These are phyloP conservation scores for Poecilus cupreus DNA, from an alignment of 2,888 invertebrate genomes.

Conservation along the genomic window DNA sequence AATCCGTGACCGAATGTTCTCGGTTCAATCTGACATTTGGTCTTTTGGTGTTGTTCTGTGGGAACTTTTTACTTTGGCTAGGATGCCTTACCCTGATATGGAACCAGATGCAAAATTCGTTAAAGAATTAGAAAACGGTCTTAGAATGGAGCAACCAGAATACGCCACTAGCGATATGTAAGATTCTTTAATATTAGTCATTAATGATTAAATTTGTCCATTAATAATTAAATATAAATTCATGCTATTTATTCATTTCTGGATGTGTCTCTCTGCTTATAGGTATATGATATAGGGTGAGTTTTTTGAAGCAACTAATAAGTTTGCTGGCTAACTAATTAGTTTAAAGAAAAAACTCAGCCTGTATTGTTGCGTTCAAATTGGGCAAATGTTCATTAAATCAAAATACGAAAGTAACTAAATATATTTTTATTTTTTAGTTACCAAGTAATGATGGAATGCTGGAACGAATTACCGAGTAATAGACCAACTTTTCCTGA, in stretches of 20 bases:
- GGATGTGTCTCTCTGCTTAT: no score
- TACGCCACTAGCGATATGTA: slow-evolving; percentile 88
- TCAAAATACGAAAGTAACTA: neutral
- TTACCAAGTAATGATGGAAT: slow-evolving; percentile 88
- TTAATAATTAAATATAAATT: no score
- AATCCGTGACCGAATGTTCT: slow-evolving; percentile 91
- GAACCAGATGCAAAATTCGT: slow-evolving; percentile 83
- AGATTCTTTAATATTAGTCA: slow-evolving; percentile 63
- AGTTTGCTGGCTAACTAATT: no score
- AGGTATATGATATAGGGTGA: no score
- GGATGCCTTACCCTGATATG: slow-evolving; percentile 91
- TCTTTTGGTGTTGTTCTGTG: slow-evolving; percentile 92
- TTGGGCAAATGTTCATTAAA: no score
- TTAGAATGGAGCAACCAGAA: slow-evolving; percentile 90
- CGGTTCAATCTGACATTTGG: slow-evolving; percentile 97
- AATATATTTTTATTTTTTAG: slow-evolving; percentile 68
- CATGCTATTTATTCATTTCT: no score
- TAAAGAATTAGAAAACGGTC: slow-evolving; percentile 85
- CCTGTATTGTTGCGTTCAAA: no score
- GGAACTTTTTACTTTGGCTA: slow-evolving; percentile 91
- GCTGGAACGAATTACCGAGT: slow-evolving; percentile 89
- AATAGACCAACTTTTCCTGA: slow-evolving; percentile 86
- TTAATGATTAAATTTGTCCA: no score
- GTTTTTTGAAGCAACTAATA: no score
- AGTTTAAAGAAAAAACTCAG: no score